These are phyloP conservation scores for Meteorus cinctellus DNA, from an alignment of 2,888 invertebrate species.

Conservation along the genomic window DNA sequence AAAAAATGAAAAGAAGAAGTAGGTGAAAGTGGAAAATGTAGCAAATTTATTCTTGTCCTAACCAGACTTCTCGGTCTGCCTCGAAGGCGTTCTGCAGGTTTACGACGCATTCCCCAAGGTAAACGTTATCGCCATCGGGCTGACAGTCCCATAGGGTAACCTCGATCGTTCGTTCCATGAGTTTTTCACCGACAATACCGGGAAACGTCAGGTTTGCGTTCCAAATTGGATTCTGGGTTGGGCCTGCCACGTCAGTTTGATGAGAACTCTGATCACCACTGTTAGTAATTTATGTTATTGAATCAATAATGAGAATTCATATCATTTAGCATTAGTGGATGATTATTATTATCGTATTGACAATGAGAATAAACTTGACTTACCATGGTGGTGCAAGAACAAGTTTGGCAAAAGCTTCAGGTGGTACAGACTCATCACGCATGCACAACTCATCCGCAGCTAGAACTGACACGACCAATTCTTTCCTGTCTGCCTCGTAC, in stretches of 20 bases:
- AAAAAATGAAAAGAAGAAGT: background rate
- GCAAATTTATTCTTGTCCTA: conserved; percentile 47
- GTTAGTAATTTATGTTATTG: conserved; percentile 51
- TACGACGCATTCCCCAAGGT: conserved; percentile 87
- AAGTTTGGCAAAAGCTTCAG: conserved; percentile 90
- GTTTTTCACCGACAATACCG: conserved; percentile 84
- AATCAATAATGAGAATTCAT: conserved; percentile 5
- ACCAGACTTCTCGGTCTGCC: conserved; percentile 91
- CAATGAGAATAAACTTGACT: conserved; percentile 56
- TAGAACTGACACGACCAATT: conserved; percentile 88
- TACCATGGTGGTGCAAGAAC: conserved; percentile 87
- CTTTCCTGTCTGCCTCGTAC: conserved; percentile 89
- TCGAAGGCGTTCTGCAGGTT: conserved; percentile 89
- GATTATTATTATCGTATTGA: background rate
- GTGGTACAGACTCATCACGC: conserved; percentile 85
- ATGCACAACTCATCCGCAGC: conserved; percentile 89
- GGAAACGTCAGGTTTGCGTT: conserved; percentile 91
- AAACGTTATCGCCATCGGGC: conserved; percentile 87
- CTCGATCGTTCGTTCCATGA: conserved; percentile 87
- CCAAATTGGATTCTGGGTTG: conserved; percentile 93
- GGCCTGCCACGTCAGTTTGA: conserved; percentile 90
- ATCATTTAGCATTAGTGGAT: background rate
- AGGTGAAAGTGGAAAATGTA: conserved; percentile 25
- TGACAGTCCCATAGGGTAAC: conserved; percentile 92
- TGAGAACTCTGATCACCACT: conserved; percentile 85